Percentiles rank a stretch among this genome's conserved stretches.
Evolutionary conservation across 2,888 invertebrate genomes (phyloP).

Genomic region (Morinoia aosen): DNA sequence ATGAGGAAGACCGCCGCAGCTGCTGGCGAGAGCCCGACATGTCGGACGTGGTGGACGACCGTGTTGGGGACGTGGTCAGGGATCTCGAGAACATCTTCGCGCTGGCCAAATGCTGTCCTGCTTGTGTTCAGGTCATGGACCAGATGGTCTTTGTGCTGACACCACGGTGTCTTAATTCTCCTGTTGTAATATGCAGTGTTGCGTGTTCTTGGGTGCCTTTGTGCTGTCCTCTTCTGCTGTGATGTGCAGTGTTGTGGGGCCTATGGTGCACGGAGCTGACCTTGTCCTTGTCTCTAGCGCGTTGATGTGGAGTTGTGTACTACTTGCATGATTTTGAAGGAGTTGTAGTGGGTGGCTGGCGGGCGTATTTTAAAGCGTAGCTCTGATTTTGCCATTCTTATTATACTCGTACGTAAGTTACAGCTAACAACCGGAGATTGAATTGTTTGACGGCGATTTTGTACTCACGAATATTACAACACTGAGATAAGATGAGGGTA

Average conservation of each 20-base stretch:
- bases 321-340: background rate
- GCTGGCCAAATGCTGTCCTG: background rate
- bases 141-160: background rate
- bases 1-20: background rate
- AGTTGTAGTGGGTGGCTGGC: background rate
- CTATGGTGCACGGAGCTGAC: background rate
- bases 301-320: background rate
- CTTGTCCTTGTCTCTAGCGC: background rate
- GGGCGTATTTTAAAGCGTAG: background rate
- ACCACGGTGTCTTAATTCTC: background rate
- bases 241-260: background rate
- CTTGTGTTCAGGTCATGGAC: background rate
- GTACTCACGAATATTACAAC: background rate
- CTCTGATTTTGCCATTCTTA: background rate
- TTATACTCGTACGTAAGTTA: background rate
- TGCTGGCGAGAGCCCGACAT: background rate
- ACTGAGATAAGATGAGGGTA: background rate
- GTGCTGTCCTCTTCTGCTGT: no score
- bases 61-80: background rate
- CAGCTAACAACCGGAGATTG: background rate
- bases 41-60: background rate
- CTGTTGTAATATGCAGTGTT: no score
- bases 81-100: background rate
- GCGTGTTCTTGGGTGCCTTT: no score
- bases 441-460: background rate